Percentiles rank a stretch among this genome's conserved stretches.
Conservation (phyloP, 2,888 invertebrate species). For the Lithodes maja region DNA sequence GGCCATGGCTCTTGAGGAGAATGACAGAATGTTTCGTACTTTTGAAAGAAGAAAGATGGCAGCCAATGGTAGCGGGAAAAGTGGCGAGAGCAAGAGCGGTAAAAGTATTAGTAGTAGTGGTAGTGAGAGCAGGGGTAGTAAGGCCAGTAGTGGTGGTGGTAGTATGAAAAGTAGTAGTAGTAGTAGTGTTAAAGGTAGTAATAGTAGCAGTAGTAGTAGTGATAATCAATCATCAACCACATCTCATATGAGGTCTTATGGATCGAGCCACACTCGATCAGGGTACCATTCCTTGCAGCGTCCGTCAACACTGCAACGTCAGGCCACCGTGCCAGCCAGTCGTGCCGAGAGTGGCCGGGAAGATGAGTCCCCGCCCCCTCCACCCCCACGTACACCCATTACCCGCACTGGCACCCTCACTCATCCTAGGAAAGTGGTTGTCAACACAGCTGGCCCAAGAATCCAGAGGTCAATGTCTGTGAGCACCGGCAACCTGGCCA, state of each 20-base stretch:
- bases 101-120: not conserved
- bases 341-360: constrained; percentile 35
- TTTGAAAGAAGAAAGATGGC: constrained; percentile 57
- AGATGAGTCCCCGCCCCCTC: constrained; percentile 57
- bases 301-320: constrained; percentile 59
- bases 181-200: constrained; percentile 13
- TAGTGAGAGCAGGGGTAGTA: not conserved
- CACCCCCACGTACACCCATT: constrained; percentile 58
- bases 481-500: constrained; percentile 59
- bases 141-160: constrained; percentile 2
- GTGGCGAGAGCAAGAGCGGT: not conserved
- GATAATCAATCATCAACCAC: constrained; percentile 40
- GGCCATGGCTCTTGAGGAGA: constrained; percentile 68
- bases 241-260: constrained; percentile 41
- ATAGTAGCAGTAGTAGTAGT: constrained; percentile 1
- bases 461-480: constrained; percentile 57
- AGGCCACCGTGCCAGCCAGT: constrained; percentile 58
- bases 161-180: not conserved
- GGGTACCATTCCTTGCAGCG: constrained; percentile 43
- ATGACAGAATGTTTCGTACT: constrained; percentile 69
- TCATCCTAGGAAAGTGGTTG: constrained; percentile 40
- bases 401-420: constrained; percentile 50
- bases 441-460: constrained; percentile 29
- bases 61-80: constrained; percentile 14
- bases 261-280: not conserved